Conservation (phyloP, 2,113 vertebrate species). For the Phrynocephalus versicolor region DNA sequence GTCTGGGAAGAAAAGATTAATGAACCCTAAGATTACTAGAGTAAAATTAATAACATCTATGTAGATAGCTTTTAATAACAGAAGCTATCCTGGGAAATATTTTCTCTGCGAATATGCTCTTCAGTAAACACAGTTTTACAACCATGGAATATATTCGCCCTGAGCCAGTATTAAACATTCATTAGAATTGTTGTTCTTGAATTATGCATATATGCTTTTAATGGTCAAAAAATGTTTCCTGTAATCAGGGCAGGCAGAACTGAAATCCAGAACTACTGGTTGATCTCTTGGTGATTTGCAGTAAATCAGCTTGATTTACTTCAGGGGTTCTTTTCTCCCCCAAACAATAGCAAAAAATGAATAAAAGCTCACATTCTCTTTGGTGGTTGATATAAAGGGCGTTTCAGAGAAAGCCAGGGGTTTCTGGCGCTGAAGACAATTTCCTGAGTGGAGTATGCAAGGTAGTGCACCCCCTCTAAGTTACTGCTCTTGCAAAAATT, state of each 20-base stretch:
- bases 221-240: neutral
- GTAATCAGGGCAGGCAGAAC: neutral
- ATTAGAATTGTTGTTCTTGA: neutral
- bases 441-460: neutral
- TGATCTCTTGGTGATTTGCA: neutral
- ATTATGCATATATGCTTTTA: neutral
- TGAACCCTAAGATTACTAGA: slow-evolving; percentile 60
- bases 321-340: neutral
- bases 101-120: slow-evolving; percentile 4
- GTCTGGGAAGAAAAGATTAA: slow-evolving; percentile 61
- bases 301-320: neutral
- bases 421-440: neutral
- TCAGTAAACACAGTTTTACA: neutral
- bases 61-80: slow-evolving; percentile 63
- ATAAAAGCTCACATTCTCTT: too few species aligned
- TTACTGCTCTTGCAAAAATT: too few species aligned
- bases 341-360: too few species aligned
- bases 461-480: neutral
- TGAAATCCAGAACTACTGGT: neutral
- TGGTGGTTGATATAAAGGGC: neutral
- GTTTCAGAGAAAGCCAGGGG: neutral
- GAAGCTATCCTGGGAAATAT: slow-evolving; percentile 47
- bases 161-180: neutral
- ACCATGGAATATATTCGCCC: neutral
- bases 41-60: slow-evolving; percentile 67